Evolutionary conservation across 2,888 invertebrate genomes (phyloP).

Genomic region (Beris chalybata): DNA sequence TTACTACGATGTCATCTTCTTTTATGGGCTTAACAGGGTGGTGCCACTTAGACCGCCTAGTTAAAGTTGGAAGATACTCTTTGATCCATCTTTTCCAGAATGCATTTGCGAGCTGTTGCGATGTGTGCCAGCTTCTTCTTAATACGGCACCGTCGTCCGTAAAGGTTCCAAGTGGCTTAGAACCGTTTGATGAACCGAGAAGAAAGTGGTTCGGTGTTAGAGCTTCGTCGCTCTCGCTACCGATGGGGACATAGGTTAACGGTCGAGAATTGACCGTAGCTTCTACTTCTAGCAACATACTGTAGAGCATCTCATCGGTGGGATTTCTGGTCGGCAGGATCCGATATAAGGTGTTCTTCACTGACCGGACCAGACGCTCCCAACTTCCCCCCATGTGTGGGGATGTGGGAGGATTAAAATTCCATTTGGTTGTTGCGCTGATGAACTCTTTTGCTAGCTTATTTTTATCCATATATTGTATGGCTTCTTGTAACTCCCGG

Average conservation of each 20-base stretch:
- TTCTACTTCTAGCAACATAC: not conserved
- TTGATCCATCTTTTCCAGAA: no score
- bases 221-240: not conserved
- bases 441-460: not conserved
- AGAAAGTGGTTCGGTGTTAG: no score
- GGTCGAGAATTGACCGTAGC: not conserved
- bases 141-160: no score
- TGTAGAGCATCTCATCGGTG: not conserved
- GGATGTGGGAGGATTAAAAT: not conserved
- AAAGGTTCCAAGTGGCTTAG: no score
- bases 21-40: no score
- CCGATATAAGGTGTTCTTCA: not conserved
- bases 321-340: not conserved
- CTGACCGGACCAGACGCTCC: not conserved
- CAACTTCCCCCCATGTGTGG: not conserved
- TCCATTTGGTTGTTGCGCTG: not conserved
- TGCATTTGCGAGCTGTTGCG: no score
- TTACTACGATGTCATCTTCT: no score
- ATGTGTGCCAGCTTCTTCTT: no score
- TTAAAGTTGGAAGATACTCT: no score
- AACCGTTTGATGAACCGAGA: no score
- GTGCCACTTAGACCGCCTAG: no score
- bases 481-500: not conserved
- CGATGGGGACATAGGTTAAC: not conserved
- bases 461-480: not conserved